Base-by-base conservation (phyloP, 2,113 vertebrate genomes). In the Aphyosemion australe region DNA sequence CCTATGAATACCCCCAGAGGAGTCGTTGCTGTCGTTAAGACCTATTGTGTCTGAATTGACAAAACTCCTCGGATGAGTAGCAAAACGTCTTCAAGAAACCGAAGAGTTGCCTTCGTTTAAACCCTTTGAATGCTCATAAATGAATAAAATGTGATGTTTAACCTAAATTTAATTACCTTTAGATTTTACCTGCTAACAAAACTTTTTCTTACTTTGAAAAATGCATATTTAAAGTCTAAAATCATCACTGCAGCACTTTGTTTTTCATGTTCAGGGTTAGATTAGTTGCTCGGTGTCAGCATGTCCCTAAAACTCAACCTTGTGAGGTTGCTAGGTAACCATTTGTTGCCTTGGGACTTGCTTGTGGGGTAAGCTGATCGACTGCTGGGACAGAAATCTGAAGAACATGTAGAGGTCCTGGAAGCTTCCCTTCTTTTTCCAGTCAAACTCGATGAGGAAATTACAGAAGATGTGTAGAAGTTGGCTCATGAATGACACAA, bases 341-440 rank as follows among this genome's bases (percentile, higher is more conserved):
- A 55, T 19, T 31, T 12, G 7, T 49, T 61, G 50, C 37, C n/a
- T 61, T 9, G 46, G 9, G 63, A 49, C 20, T 37, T 54, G 42
- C 42, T 42, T 59, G 42, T 60, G 41, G 50, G 37, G 34, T 39
- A 49, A 62, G 45, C 58, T 51, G 50, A 61, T 51, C 21, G 45
- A 18, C 58, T 55, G 34, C n/a, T 49, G 50, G 50, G 56, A 43
- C 43, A 34, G 12, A 61, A 56, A 55, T 61, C 50, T 34, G n/a
- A 41, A 7, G 34, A 37, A 37, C 34, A 37, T 37, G 34, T 37
- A 48, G 16, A 12, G 18, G 19, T 56, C 18, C 8, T 31, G 19
- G 2, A 18, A 32, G 21, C 13, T 51, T 69, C n/a, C 3, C 8
- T 32, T 26, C 26, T 32, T 42, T 42, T 21, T 39, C 31, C 14